A percentile compares a stretch with the other conserved stretches of the same genome.
These are phyloP conservation scores for Phataginus tricuspis DNA, from an alignment of 2,797 vertebrate genomes.

Conservation along the genomic window DNA sequence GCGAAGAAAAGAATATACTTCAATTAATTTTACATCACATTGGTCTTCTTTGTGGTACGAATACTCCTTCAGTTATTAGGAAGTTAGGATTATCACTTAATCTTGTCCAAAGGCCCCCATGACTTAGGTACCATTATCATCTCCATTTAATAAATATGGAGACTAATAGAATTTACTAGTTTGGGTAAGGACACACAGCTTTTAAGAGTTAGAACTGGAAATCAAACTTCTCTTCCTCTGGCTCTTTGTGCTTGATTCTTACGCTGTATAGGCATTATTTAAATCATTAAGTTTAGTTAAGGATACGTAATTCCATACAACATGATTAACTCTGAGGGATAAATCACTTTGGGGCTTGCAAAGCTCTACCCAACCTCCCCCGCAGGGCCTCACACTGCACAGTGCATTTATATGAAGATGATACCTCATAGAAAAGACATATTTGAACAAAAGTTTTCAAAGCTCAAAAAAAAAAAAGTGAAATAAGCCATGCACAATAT, in stretches of 20 bases:
- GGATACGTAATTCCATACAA: conserved; percentile 31
- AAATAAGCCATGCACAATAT: too few relatives aligned
- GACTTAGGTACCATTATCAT: conserved; percentile 36
- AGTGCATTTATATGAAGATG: too few relatives aligned
- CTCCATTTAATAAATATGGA: background rate
- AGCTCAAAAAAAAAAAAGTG: too few relatives aligned
- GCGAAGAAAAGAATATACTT: background rate
- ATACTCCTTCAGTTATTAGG: conserved; percentile 24
- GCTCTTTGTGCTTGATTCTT: conserved; percentile 24
- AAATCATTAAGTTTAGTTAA: conserved; percentile 40
- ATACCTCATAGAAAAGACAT: too few relatives aligned
- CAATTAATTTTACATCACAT: conserved; percentile 24
- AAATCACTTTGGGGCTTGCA: background rate
- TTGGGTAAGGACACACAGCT: background rate
- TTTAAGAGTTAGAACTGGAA: background rate
- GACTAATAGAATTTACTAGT: background rate
- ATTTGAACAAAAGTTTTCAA: too few relatives aligned
- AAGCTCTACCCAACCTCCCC: background rate
- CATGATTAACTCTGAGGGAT: background rate
- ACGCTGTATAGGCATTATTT: background rate
- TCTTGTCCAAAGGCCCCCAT: background rate
- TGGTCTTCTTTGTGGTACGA: background rate
- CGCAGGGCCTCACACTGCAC: too few relatives aligned
- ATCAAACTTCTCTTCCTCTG: conserved; percentile 3
- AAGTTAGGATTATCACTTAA: conserved; percentile 21